Evolutionary conservation across 2,888 invertebrate species (phyloP).

Genomic region (Cephus sareptanus): DNA sequence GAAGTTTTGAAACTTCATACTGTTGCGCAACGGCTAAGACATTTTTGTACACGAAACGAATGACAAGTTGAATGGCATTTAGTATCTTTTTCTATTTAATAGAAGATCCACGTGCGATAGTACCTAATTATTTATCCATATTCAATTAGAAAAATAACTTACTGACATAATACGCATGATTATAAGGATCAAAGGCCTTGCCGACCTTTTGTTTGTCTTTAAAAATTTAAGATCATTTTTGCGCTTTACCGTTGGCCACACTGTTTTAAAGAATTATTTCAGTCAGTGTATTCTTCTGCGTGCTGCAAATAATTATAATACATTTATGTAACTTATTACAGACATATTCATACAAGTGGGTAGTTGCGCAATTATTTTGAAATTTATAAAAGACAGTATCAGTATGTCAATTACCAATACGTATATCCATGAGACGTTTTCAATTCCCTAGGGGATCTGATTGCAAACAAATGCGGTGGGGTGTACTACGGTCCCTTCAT

Average conservation of each 20-base stretch:
- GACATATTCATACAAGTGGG: neutral
- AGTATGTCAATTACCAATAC: neutral
- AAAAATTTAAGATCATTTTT: neutral
- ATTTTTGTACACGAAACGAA: neutral
- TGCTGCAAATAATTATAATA: neutral
- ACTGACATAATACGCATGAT: neutral
- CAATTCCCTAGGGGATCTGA: conserved; percentile 54
- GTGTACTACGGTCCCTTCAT: conserved; percentile 51
- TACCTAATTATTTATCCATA: neutral
- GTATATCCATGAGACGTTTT: neutral
- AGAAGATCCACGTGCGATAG: neutral
- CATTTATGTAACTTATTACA: neutral
- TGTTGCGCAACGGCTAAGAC: neutral
- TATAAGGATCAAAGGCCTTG: neutral
- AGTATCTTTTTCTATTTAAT: neutral
- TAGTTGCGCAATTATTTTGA: neutral
- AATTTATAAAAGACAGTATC: neutral
- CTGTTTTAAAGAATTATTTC: neutral
- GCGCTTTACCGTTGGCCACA: too few relatives aligned
- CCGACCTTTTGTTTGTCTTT: neutral
- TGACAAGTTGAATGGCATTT: neutral
- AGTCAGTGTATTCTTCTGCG: neutral
- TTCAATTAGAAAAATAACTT: neutral
- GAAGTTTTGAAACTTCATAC: neutral
- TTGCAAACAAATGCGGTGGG: conserved; percentile 49